Evolutionary conservation across 2,113 vertebrate genomes (phyloP).

Genomic region (Brachyistius frenatus): DNA sequence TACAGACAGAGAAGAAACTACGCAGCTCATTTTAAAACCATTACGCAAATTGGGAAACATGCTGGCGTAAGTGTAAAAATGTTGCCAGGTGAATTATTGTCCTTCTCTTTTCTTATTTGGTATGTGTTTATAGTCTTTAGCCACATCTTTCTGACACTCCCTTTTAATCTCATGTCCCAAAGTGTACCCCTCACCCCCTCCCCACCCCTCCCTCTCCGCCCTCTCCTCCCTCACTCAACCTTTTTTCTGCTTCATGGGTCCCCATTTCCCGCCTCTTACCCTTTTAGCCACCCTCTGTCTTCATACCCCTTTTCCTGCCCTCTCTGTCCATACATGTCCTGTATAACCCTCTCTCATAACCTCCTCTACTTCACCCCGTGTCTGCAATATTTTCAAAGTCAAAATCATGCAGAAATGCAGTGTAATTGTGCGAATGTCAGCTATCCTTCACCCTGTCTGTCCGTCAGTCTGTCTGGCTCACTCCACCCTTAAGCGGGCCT

Average conservation of each 20-base stretch:
- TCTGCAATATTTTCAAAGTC: constrained; percentile 70
- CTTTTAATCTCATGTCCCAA: constrained; percentile 49
- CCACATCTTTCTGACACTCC: constrained; percentile 38
- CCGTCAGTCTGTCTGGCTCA: constrained; percentile 27
- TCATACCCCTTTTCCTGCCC: constrained; percentile 33
- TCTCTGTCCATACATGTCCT: constrained; percentile 27
- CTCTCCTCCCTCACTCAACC: constrained; percentile 44
- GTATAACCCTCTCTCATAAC: neutral
- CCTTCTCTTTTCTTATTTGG: constrained; percentile 42
- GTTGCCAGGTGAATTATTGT: constrained; percentile 65
- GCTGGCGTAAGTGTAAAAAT: constrained; percentile 33
- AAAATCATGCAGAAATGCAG: constrained; percentile 81
- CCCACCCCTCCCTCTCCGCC: constrained; percentile 8
- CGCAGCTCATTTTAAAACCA: constrained; percentile 33
- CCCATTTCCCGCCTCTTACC: constrained; percentile 68
- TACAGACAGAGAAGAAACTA: constrained; percentile 25
- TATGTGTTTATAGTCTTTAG: constrained; percentile 36
- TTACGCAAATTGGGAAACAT: neutral
- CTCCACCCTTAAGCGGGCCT: constrained; percentile 35
- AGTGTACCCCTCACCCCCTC: constrained; percentile 24
- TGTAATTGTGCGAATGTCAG: constrained; percentile 72
- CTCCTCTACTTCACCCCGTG: constrained; percentile 34
- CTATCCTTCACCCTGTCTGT: constrained; percentile 48
- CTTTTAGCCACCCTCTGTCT: constrained; percentile 68
- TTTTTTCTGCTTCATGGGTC: constrained; percentile 65